Evolutionary conservation across 2,113 vertebrate species (phyloP).

Genomic region (Prochilodus magdalenae): DNA sequence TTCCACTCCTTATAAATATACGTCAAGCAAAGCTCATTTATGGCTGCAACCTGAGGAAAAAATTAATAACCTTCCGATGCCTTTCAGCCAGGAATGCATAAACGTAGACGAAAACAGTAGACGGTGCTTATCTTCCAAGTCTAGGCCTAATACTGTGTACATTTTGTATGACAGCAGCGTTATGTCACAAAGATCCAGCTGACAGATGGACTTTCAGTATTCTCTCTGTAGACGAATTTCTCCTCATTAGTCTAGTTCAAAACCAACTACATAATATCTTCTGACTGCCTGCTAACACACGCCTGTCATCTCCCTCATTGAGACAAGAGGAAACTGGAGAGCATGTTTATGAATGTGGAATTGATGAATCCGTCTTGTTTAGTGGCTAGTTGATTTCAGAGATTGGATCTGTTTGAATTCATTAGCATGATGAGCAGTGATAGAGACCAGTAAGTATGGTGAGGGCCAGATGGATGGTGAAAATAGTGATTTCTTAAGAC

Average conservation of each 20-base stretch:
- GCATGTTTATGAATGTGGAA: constrained; percentile 60
- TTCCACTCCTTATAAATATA: background rate
- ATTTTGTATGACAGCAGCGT: background rate
- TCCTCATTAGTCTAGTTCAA: constrained; percentile 49
- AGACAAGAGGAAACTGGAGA: constrained; percentile 56
- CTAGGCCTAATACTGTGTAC: background rate
- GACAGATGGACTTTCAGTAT: constrained; percentile 4
- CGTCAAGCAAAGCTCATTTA: background rate
- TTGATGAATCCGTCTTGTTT: constrained; percentile 58
- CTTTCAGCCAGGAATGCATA: background rate
- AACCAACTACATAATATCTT: constrained; percentile 43
- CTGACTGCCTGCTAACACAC: constrained; percentile 21
- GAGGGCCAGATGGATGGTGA: constrained; percentile 9
- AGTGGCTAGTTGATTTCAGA: constrained; percentile 49
- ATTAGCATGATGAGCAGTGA: constrained; percentile 54
- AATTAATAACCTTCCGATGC: background rate
- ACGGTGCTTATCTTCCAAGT: background rate
- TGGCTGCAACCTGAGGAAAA: background rate
- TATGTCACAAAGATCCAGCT: background rate
- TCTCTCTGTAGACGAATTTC: constrained; percentile 6
- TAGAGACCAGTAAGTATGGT: constrained; percentile 11
- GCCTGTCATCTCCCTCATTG: constrained; percentile 53
- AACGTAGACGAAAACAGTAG: background rate
- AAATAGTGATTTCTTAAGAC: constrained; percentile 29
- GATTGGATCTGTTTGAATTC: constrained; percentile 49